Conservation (phyloP, 2,113 vertebrate genomes). For the Mus spicilegus region DNA sequence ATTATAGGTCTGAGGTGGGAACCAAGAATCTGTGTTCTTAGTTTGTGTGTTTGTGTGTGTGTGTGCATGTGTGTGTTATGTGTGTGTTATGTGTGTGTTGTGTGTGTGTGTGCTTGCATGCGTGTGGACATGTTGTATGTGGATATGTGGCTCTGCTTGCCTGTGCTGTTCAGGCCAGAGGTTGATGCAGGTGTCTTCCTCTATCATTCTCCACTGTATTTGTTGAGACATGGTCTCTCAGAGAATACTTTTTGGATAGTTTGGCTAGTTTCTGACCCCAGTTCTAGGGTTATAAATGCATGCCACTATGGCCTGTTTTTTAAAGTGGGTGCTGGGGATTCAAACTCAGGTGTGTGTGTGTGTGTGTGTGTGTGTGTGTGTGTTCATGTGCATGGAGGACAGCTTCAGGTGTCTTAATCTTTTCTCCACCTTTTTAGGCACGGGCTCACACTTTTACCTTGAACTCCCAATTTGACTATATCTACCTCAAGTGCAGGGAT, state of each 20-base stretch:
- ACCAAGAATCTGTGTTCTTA: background rate
- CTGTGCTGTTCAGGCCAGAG: background rate
- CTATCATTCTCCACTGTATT: background rate
- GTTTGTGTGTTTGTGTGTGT: background rate
- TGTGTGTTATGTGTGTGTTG: background rate
- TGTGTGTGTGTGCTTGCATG: background rate
- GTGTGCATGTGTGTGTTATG: background rate
- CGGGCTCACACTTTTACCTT: background rate
- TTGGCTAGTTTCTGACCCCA: background rate
- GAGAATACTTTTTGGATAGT: background rate
- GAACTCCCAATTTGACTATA: background rate
- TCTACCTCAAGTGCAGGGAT: background rate
- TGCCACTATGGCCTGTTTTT: background rate
- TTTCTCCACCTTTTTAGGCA: background rate
- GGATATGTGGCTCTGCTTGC: background rate
- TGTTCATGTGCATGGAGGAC: background rate
- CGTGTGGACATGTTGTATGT: background rate
- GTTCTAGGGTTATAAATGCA: background rate
- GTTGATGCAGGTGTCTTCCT: background rate
- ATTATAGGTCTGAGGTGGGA: background rate
- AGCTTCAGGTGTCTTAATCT: background rate
- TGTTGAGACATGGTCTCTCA: background rate
- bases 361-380: background rate
- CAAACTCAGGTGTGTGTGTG: background rate
- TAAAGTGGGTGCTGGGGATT: background rate